phyloP scores from a whole-genome alignment of 1,140 invertebrate species.

The Laupala kohalensis region DNA sequence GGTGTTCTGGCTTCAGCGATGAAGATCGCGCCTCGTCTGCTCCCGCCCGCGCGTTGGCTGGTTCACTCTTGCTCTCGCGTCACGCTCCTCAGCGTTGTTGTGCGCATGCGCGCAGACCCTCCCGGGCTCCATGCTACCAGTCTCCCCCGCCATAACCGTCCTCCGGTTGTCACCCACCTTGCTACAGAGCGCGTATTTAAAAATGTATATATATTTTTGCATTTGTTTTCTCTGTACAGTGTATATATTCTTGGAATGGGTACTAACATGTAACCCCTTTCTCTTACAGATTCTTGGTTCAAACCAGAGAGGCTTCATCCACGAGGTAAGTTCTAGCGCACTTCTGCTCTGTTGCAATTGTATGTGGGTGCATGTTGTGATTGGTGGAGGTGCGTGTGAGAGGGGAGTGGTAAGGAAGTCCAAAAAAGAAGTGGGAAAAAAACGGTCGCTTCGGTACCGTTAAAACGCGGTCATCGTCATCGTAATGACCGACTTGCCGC shows the following conservation, averaged over 20 bases:
- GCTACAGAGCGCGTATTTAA: too few relatives aligned
- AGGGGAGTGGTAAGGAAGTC: constrained; percentile 1
- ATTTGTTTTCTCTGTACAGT: background rate
- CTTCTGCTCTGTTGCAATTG: too few relatives aligned
- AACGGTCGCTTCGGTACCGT: constrained; percentile 1
- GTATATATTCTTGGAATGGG: background rate
- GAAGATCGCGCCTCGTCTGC: too few relatives aligned
- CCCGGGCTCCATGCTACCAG: too few relatives aligned
- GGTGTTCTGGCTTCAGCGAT: too few relatives aligned
- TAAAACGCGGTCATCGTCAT: constrained; percentile 5
- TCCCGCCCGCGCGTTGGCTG: too few relatives aligned
- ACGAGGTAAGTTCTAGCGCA: constrained; percentile 53
- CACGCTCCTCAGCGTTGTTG: background rate
- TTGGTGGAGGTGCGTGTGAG: background rate
- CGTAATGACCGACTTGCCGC: constrained; percentile 31
- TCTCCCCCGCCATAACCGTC: background rate
- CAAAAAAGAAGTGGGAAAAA: background rate
- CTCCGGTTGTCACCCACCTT: background rate
- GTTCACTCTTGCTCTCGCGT: background rate
- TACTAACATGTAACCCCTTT: constrained; percentile 23
- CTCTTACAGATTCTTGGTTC: constrained; percentile 81
- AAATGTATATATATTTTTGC: too few relatives aligned
- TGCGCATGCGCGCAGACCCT: background rate
- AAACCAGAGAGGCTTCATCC: constrained; percentile 76
- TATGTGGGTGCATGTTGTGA: too few relatives aligned